Percentiles rank a stretch among this genome's conserved stretches.
Conservation (phyloP, 2,888 invertebrate species). For the Xylota segnis region DNA sequence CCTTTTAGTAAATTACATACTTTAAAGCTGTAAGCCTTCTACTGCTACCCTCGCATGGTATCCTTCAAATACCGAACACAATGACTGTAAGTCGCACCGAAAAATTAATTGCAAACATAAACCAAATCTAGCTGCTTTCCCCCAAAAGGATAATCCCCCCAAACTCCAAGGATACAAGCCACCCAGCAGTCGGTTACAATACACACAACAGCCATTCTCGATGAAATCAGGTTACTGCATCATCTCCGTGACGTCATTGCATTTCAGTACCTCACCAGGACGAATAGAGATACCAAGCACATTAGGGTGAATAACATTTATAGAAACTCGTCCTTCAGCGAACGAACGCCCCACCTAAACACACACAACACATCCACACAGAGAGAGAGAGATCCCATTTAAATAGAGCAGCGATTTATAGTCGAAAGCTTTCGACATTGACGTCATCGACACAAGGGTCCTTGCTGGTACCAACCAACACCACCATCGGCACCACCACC, state of each 20-base stretch:
- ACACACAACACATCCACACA: background rate
- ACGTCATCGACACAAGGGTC: slow-evolving; percentile 27
- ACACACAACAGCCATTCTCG: background rate
- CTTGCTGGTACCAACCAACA: slow-evolving; percentile 13
- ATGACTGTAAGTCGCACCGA: background rate
- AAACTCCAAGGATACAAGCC: background rate
- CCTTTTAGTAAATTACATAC: too few relatives aligned
- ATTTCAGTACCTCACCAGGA: background rate
- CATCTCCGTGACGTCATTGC: slow-evolving; percentile 36
- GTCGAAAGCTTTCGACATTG: slow-evolving; percentile 25
- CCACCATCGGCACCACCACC: too few relatives aligned
- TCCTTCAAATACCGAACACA: background rate
- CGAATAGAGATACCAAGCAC: background rate
- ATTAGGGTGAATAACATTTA: slow-evolving; percentile 38
- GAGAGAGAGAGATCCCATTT: background rate
- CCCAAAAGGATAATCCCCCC: slow-evolving; percentile 4
- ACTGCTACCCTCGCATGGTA: background rate
- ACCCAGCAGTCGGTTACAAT: background rate
- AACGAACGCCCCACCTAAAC: too few relatives aligned
- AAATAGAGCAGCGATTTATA: slow-evolving; percentile 25
- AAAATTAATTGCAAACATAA: slow-evolving; percentile 16
- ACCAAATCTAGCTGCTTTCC: background rate
- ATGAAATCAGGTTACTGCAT: slow-evolving; percentile 33
- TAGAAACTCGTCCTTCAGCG: slow-evolving; percentile 25
- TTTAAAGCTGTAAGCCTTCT: too few relatives aligned